Evolutionary conservation across 1,140 invertebrate genomes (phyloP), one percentile per base, ranked within the genome.

Genomic region (Oryctes rhinoceros): DNA sequence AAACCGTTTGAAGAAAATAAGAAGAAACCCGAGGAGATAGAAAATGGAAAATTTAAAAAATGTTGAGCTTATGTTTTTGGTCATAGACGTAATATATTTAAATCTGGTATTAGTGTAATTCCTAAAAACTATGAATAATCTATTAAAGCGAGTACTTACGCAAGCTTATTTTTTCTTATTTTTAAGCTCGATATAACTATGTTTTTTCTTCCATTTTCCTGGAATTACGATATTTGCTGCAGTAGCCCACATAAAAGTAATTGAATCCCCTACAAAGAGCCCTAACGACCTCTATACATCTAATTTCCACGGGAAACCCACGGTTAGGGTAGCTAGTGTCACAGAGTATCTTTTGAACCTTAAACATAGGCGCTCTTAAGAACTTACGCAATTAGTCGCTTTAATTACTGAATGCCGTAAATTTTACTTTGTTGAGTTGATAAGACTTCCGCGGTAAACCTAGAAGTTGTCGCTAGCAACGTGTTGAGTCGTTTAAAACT

Each of bases 381-480:
- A 71, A 71, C 65, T 71, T 71, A 15, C 65, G 65, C 65, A 71
- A 71, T 71, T 71, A 71, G 65, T 71, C 20, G 20, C 35, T 71
- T 71, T 71, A 71, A 71, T 71, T 71, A 71, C 65, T 4, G 24
- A 30, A 37, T 71, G 65, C 65, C 65, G 65, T 71, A 71, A 71
- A 71, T 71, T 71, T 20, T 24, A 24, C 24, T 71, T 71, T 35
- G 37, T 35, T 71, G 65, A 71, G 65, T 71, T 71, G 20, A 71
- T 71, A 35, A 71, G 65, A 71, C 20, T 71, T 67, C 24, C 65
- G 37, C 65, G 65, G 10, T 71, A 71, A 71, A 37, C 0, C 20
- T 13, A 37, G 65, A 24, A 24, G 24, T 71, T 71, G 65, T 30
- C 24, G 24, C 65, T 35, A 24, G 62, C 18, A 30, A 24, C 24